Base-by-base conservation (phyloP, 2,113 vertebrate genomes). In the Cichladusa arquata region DNA sequence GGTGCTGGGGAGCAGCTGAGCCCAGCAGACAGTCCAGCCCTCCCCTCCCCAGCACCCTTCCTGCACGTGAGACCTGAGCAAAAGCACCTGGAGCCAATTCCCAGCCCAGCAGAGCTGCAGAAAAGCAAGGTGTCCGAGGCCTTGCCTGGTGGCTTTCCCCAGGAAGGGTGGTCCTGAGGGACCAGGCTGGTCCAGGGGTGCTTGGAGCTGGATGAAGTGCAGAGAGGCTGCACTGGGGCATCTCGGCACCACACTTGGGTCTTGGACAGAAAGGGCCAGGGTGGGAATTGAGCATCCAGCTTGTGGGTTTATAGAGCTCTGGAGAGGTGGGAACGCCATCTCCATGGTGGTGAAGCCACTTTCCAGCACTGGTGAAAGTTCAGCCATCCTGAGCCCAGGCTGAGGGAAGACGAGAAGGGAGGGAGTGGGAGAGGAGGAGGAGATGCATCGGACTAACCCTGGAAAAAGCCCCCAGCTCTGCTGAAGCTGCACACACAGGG, bases 61-160 rank as follows among this genome's bases (percentile, higher is more conserved):
- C 65, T 8, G 10, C 5, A 19, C 0, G 22, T 1, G 67, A 70
- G 24, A 85, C 28, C 34, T 2, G 67, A 95, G 76, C 6, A 1
- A 66, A 96, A 93, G 2, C 94, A 92, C 74, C 92, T 95, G 94
- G 85, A 92, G 53, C n/a, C 69, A 34, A 34, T 87, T 95, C 81
- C 76, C 72, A 88, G n/a, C 60, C 61, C 25, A 1, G 11, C 8
- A 14, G 4, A 74, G 58, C 6, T 0, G 3, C 8, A 20, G 54
- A 42, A 76, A 81, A 88, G 38, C 0, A 14, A 53, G 23, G 60
- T 2, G 0, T 42, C 44, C 0, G 2, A 81, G 73, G 53, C 51
- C 38, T 56, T 4, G 3, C 0, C 0, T 12, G 3, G 81, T 19
- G 3, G 5, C 60, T 29, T 51, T 40, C 13, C 44, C 8, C 16